Conservation (phyloP, 2,113 vertebrate species). For the Corythornis madagascariensis region DNA sequence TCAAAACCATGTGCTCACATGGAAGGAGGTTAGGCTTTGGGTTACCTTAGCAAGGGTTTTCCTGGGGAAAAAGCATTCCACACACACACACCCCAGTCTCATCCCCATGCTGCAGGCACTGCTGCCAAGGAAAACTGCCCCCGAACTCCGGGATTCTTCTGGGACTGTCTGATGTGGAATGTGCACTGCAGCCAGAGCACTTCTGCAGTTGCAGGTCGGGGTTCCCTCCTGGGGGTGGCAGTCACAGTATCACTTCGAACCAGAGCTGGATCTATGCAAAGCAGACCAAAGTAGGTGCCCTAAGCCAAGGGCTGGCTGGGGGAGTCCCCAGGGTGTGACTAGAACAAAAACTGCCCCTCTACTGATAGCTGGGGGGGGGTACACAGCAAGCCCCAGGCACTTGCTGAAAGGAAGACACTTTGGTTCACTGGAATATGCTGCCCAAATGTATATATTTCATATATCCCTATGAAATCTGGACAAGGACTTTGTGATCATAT, state of each 20-base stretch:
- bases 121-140: not conserved
- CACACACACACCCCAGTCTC: too few species aligned
- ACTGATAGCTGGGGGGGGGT: not conserved
- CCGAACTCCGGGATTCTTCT: not conserved
- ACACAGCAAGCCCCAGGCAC: not conserved
- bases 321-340: not conserved
- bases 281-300: not conserved
- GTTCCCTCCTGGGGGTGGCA: conserved; percentile 35
- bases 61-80: not conserved
- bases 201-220: not conserved
- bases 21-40: not conserved
- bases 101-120: not conserved
- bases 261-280: fast-evolving
- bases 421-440: not conserved
- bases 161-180: fast-evolving
- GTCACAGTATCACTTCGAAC: not conserved
- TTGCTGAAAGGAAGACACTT: not conserved
- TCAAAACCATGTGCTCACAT: not conserved
- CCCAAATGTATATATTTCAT: not conserved
- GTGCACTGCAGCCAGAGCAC: not conserved
- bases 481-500: conserved; percentile 1
- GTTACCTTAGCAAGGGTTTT: not conserved
- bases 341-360: not conserved
- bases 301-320: not conserved
- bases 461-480: not conserved